phyloP scores from a whole-genome alignment of 2,113 vertebrate genomes.

The Lates calcarifer region DNA sequence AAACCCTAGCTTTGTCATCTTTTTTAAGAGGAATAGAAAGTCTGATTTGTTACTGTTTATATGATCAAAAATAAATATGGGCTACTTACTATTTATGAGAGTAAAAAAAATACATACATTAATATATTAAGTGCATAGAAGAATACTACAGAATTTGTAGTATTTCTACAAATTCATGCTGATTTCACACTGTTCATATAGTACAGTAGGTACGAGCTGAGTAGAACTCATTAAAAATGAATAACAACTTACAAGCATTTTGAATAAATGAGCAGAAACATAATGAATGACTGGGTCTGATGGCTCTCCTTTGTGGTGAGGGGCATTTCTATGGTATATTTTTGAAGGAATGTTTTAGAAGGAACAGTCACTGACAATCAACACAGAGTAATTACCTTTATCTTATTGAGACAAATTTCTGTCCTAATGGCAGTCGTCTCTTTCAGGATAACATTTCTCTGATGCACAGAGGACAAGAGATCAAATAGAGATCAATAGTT shows the following conservation, averaged over 20 bases:
- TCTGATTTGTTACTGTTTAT: neutral
- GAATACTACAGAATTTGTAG: neutral
- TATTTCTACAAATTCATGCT: neutral
- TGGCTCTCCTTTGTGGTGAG: neutral
- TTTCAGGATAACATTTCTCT: neutral
- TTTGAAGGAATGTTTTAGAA: too few relatives aligned
- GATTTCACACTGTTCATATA: neutral
- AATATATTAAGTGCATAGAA: neutral
- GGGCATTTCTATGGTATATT: neutral
- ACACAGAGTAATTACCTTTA: neutral
- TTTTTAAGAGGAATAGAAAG: conserved; percentile 5
- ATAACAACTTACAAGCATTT: neutral
- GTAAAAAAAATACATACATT: conserved; percentile 2
- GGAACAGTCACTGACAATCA: neutral
- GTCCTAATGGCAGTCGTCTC: neutral
- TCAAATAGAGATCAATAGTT: neutral
- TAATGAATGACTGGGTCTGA: neutral
- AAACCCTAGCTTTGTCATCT: conserved; percentile 10
- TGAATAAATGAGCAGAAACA: neutral
- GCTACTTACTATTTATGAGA: conserved; percentile 1
- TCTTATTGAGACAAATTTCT: neutral
- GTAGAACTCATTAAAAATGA: neutral
- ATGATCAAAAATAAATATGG: neutral
- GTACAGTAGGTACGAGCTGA: neutral
- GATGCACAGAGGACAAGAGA: neutral